Percentiles rank a stretch among this genome's conserved stretches.
These are phyloP conservation scores for Calidris pugnax DNA, from an alignment of 2,113 vertebrate species.

Conservation along the genomic window DNA sequence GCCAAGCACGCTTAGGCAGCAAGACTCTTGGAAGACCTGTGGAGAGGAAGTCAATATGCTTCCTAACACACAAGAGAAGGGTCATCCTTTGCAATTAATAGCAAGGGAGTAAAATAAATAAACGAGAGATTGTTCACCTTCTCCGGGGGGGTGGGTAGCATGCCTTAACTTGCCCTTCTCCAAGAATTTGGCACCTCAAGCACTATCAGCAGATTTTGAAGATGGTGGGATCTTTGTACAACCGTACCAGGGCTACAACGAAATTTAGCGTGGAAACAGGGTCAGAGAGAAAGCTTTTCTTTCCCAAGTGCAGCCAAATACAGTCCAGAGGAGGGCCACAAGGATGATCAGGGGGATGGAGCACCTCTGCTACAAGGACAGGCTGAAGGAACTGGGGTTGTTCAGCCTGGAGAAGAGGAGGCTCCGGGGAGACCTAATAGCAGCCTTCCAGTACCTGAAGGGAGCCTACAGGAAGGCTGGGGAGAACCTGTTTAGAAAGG, in stretches of 20 bases:
- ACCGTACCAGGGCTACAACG: fast-evolving
- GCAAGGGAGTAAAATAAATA: not conserved
- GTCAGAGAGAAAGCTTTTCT: not conserved
- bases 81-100: not conserved
- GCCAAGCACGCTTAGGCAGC: not conserved
- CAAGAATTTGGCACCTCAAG: fast-evolving
- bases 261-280: not conserved
- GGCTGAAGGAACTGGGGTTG: no score
- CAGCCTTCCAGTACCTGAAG: no score
- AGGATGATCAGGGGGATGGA: no score
- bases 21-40: not conserved
- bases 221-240: not conserved
- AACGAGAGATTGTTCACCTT: not conserved
- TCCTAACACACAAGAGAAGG: not conserved
- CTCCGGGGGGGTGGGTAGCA: not conserved
- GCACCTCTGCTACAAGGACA: no score
- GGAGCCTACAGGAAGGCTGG: no score
- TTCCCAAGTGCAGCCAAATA: not conserved
- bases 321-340: no score
- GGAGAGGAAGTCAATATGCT: not conserved
- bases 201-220: not conserved
- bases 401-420: no score
- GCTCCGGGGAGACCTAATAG: no score
- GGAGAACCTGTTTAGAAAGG: no score
- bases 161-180: not conserved